phyloP scores from a whole-genome alignment of 2,797 vertebrate species.

The Lates japonicus region DNA sequence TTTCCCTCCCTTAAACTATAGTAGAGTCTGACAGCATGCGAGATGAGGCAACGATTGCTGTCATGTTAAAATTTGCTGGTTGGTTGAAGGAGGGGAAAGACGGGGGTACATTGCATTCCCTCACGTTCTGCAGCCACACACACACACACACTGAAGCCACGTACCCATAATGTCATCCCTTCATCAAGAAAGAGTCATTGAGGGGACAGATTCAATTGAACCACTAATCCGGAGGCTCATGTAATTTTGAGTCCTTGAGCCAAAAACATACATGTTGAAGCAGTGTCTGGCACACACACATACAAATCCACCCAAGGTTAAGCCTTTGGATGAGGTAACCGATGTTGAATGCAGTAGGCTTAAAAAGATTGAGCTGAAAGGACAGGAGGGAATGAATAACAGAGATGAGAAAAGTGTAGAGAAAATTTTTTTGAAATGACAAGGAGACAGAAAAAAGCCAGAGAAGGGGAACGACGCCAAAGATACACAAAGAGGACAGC shows the following conservation, averaged over 20 bases:
- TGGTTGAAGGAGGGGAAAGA: constrained; percentile 23
- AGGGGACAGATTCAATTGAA: constrained; percentile 63
- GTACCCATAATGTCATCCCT: constrained; percentile 31
- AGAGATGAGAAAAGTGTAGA: constrained; percentile 39
- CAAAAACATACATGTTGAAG: constrained; percentile 49
- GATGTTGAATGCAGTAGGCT: constrained; percentile 62
- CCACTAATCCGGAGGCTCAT: constrained; percentile 55
- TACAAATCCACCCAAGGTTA: constrained; percentile 64
- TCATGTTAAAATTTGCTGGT: constrained; percentile 51
- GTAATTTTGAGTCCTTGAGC: constrained; percentile 38
- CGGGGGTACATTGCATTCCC: constrained; percentile 40
- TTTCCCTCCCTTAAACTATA: constrained; percentile 14
- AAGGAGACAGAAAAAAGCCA: constrained; percentile 34
- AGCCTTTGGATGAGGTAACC: constrained; percentile 77
- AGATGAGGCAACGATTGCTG: constrained; percentile 75
- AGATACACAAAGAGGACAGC: constrained; percentile 1
- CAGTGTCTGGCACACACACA: constrained; percentile 20
- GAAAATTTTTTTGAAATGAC: constrained; percentile 41
- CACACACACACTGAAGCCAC: constrained; percentile 22
- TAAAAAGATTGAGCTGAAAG: constrained; percentile 60
- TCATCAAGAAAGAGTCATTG: constrained; percentile 48
- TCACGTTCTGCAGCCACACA: constrained; percentile 39
- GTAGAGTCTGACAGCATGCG: constrained; percentile 41
- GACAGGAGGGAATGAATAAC: constrained; percentile 66
- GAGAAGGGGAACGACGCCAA: constrained; percentile 30